Base-by-base conservation (phyloP, 1,140 invertebrate species). In the Octopus bimaculoides region DNA sequence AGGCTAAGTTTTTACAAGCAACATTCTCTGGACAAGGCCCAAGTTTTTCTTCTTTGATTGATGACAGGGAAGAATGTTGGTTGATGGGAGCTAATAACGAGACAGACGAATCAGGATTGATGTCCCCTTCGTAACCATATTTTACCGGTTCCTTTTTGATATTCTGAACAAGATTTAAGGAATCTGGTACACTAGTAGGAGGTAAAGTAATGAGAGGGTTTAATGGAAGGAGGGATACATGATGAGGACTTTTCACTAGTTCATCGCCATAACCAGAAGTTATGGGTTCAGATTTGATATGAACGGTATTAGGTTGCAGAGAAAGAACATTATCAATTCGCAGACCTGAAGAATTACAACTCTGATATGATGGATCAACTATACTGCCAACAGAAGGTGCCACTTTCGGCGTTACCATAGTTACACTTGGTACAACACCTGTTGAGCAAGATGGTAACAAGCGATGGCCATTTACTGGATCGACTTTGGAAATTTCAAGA, bases 211-310 rank as follows among this genome's bases (percentile, higher is more conserved):
- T 14, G 26, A n/a, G 66, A 17, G 66, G 6, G 17, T 71, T 71
- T 71, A 14, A 71, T 14, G 14, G 56, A 17, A 61, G 56, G 56
- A 17, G 1, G 56, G 17, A 17, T 17, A 41, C 26, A 41, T 0
- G 26, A 61, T 1, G 56, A 61, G 56, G 56, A 17, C 1, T 1
- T 12, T 9, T 17, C 9, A 17, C 9, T 12, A 5, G 66, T 71
- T 71, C 66, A 71, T 71, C 66, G 5, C 66, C 66, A 14, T 71
- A 71, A 71, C 66, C 66, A 17, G 66, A 71, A n/a, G 66, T 71
- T 6, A 71, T 71, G 6, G 66, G 66, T 71, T 71, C 66, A 9
- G 66, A 9, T 71, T 71, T 71, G 66, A 71, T 71, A n/a, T 71
- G 17, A 10, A 71, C 26, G 1, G 56, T 17, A 6, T 20, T 20